These are phyloP conservation scores for Drosophila meridionalis DNA, from an alignment of 2,888 invertebrate species.

Conservation along the genomic window DNA sequence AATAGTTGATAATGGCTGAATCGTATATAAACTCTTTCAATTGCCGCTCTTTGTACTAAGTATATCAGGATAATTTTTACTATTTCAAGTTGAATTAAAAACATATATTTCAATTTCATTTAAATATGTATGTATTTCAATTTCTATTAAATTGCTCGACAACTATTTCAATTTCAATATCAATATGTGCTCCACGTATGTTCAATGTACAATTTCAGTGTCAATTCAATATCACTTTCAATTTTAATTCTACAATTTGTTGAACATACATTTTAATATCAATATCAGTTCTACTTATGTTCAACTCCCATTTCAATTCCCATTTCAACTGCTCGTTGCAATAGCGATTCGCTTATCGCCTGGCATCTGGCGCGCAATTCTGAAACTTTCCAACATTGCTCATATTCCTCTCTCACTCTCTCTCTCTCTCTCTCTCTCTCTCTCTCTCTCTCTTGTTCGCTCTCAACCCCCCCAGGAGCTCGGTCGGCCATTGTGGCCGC, in stretches of 20 bases:
- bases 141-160: not conserved
- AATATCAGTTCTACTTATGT: not conserved
- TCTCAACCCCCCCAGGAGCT: conserved; percentile 1
- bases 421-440: not conserved
- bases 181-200: not conserved
- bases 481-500: conserved; percentile 72
- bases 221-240: not conserved
- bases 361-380: not conserved
- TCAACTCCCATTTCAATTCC: not conserved
- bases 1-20: no score
- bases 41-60: no score
- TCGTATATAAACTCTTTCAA: no score
- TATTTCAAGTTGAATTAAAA: no score
- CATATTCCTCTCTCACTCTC: not conserved
- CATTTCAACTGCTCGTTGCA: not conserved
- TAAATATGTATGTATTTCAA: not conserved
- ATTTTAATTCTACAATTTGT: no score
- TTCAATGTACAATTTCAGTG: not conserved
- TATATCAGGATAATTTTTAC: no score
- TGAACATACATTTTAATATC: no score
- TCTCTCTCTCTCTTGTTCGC: not conserved
- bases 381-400: not conserved
- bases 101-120: no score
- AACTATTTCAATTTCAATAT: not conserved
- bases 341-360: not conserved